Conservation (phyloP, 2,113 vertebrate genomes). For the Pelusios castaneus region DNA sequence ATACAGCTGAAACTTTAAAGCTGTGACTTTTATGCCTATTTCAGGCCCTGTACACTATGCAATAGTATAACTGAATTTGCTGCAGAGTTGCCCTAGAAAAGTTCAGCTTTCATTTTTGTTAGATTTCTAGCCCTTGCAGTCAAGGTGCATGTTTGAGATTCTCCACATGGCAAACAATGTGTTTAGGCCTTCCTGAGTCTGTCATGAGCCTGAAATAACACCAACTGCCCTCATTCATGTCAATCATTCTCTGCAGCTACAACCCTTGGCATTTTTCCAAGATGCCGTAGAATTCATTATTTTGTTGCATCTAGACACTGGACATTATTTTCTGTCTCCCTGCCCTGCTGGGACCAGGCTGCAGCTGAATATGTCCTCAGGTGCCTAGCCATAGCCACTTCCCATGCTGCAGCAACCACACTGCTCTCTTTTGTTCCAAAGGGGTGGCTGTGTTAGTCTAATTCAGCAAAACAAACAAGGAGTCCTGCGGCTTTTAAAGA, state of each 20-base stretch:
- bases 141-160: not conserved
- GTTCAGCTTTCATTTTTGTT: not conserved
- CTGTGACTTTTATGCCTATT: not conserved
- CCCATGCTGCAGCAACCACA: not conserved
- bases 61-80: not conserved
- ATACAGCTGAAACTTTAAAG: not conserved
- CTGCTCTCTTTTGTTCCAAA: too few species aligned
- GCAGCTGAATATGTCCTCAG: too few species aligned
- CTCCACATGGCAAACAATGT: fast-evolving
- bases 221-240: not conserved
- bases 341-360: slow-evolving; percentile 6
- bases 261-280: slow-evolving; percentile 25
- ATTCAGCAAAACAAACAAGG: too few species aligned
- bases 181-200: fast-evolving
- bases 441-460: too few species aligned
- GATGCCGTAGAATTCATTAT: not conserved
- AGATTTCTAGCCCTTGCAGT: not conserved
- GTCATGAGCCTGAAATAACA: not conserved
- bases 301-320: slow-evolving; percentile 47
- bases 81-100: not conserved
- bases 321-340: slow-evolving; percentile 35
- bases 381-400: not conserved
- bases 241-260: not conserved
- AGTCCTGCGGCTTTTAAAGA: too few species aligned
- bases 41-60: fast-evolving